Conservation (phyloP, 2,888 invertebrate species). For the Volucella bombylans region DNA sequence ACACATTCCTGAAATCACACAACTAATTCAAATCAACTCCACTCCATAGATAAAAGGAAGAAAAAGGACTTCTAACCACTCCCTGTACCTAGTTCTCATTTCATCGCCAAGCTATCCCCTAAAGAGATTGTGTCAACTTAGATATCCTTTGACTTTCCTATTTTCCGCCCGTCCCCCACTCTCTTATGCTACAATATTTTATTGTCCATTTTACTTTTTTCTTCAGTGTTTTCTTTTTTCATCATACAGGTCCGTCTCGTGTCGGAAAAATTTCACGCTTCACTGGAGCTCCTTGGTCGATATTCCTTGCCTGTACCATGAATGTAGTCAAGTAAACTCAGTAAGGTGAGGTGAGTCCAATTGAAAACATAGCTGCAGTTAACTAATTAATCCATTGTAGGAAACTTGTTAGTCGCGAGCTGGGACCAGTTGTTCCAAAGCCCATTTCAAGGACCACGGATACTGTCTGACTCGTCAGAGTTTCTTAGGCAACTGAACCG, state of each 20-base stretch:
- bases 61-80: neutral
- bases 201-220: constrained; percentile 22
- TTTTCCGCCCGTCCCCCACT: constrained; percentile 14
- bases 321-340: constrained; percentile 11
- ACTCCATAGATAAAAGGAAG: neutral
- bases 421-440: constrained; percentile 24
- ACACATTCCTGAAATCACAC: neutral
- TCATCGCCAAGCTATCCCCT: constrained; percentile 17
- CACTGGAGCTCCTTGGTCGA: constrained; percentile 16
- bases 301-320: constrained; percentile 26
- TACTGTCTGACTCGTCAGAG: neutral
- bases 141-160: constrained; percentile 31
- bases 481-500: neutral
- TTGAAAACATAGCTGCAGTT: constrained; percentile 52
- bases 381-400: constrained; percentile 63
- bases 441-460: constrained; percentile 8
- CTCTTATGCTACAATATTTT: constrained; percentile 35
- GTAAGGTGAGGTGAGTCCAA: constrained; percentile 43
- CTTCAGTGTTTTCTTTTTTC: constrained; percentile 7
- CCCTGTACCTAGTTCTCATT: constrained; percentile 22
- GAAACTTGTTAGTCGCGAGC: constrained; percentile 31
- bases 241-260: constrained; percentile 2
- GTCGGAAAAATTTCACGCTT: constrained; percentile 38
- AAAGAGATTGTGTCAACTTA: constrained; percentile 52
- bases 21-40: constrained; percentile 7